These are phyloP conservation scores for Meteorus cinctellus DNA, from an alignment of 2,888 invertebrate genomes.

Conservation along the genomic window DNA sequence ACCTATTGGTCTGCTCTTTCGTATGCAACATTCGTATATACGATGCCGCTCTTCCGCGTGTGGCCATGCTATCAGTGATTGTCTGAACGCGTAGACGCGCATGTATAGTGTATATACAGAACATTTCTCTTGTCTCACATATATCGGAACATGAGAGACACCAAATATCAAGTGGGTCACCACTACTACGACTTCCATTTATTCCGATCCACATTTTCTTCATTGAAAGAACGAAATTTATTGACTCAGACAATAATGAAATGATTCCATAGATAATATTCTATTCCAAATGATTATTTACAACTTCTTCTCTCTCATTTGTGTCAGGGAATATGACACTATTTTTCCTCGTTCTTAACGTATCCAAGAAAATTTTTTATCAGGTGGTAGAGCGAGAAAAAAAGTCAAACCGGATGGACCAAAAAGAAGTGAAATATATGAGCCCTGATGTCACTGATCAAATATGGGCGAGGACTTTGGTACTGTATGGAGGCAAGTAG, in stretches of 20 bases:
- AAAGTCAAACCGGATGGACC: constrained; percentile 67
- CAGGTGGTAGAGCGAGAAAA: constrained; percentile 10
- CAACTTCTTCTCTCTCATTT: neutral
- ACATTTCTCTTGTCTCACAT: constrained; percentile 25
- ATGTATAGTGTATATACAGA: neutral
- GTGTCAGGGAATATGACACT: neutral
- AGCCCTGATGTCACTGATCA: constrained; percentile 64
- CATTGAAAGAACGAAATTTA: neutral
- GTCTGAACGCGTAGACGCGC: constrained; percentile 2
- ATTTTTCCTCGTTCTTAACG: neutral
- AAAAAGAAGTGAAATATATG: constrained; percentile 47
- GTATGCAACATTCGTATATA: constrained; percentile 67
- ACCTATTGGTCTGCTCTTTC: constrained; percentile 56
- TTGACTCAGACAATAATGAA: neutral
- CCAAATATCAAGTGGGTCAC: constrained; percentile 38
- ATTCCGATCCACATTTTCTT: neutral
- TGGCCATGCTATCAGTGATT: constrained; percentile 34
- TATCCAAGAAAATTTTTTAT: neutral
- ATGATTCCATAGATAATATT: neutral
- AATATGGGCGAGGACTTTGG: constrained; percentile 67
- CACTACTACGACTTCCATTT: neutral
- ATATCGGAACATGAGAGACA: neutral
- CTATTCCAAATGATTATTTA: no score
- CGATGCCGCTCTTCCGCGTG: constrained; percentile 45
- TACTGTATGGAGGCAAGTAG: neutral